Base-by-base conservation (phyloP, 2,888 invertebrate species). In the Patella pellucida region DNA sequence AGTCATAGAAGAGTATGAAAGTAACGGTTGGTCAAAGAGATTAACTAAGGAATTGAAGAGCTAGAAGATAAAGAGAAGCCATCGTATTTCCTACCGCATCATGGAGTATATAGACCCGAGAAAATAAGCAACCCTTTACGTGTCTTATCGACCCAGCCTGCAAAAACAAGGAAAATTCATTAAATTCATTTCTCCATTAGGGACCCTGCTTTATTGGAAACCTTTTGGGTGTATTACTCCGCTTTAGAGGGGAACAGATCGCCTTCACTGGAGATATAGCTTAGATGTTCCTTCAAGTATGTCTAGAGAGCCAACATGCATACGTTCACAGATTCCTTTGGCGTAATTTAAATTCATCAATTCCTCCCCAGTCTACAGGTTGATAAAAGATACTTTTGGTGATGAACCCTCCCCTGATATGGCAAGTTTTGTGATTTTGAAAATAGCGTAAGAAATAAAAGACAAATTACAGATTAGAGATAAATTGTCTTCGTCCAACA, bases 381-480 rank as follows among this genome's bases (percentile, higher is more conserved):
- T 27, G 27, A 27, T 3, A 3, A 27, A 3, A 27, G 27, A 2
- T 27, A 73, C 72, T 0, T 73, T 73, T 56, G 76, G 76, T 7
- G 73, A 76, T 56, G 73, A 73, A 23, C 62, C 76, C 5, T 76
- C 73, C 7, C 76, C 76, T 23, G 76, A 76, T 52, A 76, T 76
- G 72, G 76, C 19, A 41, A 74, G 69, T 54, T 75, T 72, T 31
- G 75, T 73, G 51, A 74, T 77, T 56, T 51, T 75, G 3, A 70
- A 67, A 15, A 72, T 69, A n/a, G 77, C 77, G 31, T n/a, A 72
- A 16, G 69, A 74, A n/a, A 16, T 51, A 50, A 5, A 72, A 52
- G 15, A 52, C 12, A 50, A 50, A 9, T 75, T 51, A 54, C 62
- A 1, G 14, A 5, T 27, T 27, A 27, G 27, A 27, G 27, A 27